phyloP scores from a whole-genome alignment of 1,140 invertebrate species.

The Heliconius eleuchia region DNA sequence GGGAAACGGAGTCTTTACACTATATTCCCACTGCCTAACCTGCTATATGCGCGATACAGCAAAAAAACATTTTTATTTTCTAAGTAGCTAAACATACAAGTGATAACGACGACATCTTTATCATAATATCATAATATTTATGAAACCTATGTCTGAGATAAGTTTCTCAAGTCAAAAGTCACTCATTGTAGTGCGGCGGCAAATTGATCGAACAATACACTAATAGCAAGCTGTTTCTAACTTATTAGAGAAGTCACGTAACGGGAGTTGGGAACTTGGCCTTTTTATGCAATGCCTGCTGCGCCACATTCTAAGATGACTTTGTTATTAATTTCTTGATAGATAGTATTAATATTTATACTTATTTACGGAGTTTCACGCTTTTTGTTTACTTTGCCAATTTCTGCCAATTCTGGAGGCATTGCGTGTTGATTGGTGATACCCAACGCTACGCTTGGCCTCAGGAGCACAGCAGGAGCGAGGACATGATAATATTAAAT shows the following conservation, averaged over 20 bases:
- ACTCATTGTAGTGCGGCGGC: not conserved
- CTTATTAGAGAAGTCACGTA: slow-evolving; percentile 37
- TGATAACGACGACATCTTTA: not conserved
- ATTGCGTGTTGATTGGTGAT: too few relatives aligned
- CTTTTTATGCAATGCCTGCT: slow-evolving; percentile 1
- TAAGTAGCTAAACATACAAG: too few relatives aligned
- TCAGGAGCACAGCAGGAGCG: too few relatives aligned
- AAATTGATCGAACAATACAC: slow-evolving; percentile 30
- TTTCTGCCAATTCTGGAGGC: too few relatives aligned
- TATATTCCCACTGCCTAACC: too few relatives aligned
- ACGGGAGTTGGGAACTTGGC: slow-evolving; percentile 24
- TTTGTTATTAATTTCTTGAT: not conserved
- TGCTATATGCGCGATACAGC: too few relatives aligned
- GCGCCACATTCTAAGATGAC: not conserved
- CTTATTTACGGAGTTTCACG: too few relatives aligned
- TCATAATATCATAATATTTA: not conserved
- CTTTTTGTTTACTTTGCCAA: too few relatives aligned
- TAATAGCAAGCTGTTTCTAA: slow-evolving; percentile 37
- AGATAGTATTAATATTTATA: not conserved
- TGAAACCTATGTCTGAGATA: not conserved
- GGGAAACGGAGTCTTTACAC: too few relatives aligned
- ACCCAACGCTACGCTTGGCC: too few relatives aligned
- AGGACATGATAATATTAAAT: too few relatives aligned
- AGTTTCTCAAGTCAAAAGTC: slow-evolving; percentile 3
- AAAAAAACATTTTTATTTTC: too few relatives aligned